Conservation (phyloP, 2,888 invertebrate genomes). For the Galerucella pusilla region DNA sequence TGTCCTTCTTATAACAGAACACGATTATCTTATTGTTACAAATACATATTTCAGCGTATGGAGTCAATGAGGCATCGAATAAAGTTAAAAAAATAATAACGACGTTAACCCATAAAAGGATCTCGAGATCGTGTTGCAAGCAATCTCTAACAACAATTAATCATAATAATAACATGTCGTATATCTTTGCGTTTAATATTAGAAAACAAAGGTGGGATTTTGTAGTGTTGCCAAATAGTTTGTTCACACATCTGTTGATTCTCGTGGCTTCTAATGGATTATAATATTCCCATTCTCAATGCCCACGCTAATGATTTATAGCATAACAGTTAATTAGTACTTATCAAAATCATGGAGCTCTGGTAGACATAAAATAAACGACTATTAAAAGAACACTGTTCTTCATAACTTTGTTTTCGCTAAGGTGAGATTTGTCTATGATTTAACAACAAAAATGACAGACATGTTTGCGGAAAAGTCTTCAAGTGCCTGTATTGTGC, state of each 20-base stretch:
- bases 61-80: constrained; percentile 36
- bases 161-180: constrained; percentile 40
- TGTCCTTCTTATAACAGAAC: constrained; percentile 22
- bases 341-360: neutral
- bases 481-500: no score
- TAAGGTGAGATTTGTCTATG: no score
- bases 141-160: constrained; percentile 34
- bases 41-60: constrained; percentile 30
- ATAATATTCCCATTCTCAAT: constrained; percentile 23
- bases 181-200: constrained; percentile 36
- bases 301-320: constrained; percentile 15
- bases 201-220: constrained; percentile 37
- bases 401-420: no score
- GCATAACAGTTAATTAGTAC: constrained; percentile 20
- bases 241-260: constrained; percentile 35
- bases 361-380: neutral
- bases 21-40: constrained; percentile 23
- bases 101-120: constrained; percentile 35
- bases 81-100: constrained; percentile 26
- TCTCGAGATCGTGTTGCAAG: constrained; percentile 35
- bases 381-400: no score
- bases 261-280: constrained; percentile 18
- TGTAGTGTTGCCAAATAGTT: constrained; percentile 38
- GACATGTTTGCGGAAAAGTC: no score
- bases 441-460: no score